phyloP scores from a whole-genome alignment of 2,113 vertebrate genomes.

The Porphyrio hochstetteri region DNA sequence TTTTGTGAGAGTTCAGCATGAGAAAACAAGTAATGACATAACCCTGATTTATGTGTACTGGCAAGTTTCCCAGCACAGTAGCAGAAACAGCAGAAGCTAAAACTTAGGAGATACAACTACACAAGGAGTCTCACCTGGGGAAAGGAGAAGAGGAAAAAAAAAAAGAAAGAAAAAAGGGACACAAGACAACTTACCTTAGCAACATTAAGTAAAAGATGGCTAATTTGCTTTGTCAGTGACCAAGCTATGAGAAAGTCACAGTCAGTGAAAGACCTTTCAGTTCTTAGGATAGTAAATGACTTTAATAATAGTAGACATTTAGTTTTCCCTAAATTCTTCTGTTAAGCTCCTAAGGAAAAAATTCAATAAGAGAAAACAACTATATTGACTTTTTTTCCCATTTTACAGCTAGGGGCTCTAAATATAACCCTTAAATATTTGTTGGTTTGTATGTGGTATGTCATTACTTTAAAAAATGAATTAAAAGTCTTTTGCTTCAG shows the following conservation, averaged over 20 bases:
- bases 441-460: not conserved
- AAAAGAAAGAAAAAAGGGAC: not conserved
- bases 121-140: not conserved
- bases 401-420: not conserved
- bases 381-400: not conserved
- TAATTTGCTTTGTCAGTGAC: not conserved
- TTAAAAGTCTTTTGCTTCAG: not conserved
- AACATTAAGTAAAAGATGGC: not conserved
- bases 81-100: not conserved
- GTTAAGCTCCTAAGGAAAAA: slow-evolving; percentile 2
- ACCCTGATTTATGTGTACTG: not conserved
- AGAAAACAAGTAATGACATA: not conserved
- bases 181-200: not conserved
- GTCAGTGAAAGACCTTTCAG: not conserved
- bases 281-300: not conserved
- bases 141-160: not conserved
- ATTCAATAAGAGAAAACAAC: not conserved
- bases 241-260: not conserved
- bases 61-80: not conserved
- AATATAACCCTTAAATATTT: not conserved
- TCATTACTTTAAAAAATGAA: not conserved
- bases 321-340: not conserved
- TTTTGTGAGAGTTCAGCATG: not conserved
- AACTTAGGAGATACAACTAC: not conserved
- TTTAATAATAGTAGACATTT: not conserved